A percentile compares a stretch with the other conserved stretches of the same genome.
These are phyloP conservation scores for Sialis lutaria DNA, from an alignment of 2,888 invertebrate species.

Conservation along the genomic window DNA sequence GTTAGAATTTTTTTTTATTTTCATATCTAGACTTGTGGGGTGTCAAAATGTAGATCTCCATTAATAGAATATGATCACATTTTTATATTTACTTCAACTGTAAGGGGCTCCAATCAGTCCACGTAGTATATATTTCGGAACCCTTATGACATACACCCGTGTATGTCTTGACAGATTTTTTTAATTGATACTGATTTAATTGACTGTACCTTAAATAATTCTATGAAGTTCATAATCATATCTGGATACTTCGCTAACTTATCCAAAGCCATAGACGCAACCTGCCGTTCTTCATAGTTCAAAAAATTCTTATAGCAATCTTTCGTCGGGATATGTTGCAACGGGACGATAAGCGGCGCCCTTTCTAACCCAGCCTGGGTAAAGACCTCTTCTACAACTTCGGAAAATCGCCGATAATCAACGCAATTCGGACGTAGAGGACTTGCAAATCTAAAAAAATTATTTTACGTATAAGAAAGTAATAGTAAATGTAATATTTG, in stretches of 20 bases:
- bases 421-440: conserved; percentile 38
- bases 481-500: neutral
- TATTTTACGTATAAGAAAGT: too few species aligned
- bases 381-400: conserved; percentile 50
- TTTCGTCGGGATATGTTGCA: conserved; percentile 48
- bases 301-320: conserved; percentile 47
- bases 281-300: conserved; percentile 52
- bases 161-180: too few species aligned
- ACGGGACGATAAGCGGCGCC: conserved; percentile 46
- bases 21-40: too few species aligned
- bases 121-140: too few species aligned
- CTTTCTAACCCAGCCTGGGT: conserved; percentile 45
- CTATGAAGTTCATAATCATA: conserved; percentile 47
- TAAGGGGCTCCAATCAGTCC: too few species aligned
- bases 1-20: too few species aligned
- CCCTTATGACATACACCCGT: neutral
- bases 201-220: conserved; percentile 45
- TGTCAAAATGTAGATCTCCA: too few species aligned
- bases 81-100: too few species aligned
- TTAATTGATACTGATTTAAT: too few species aligned
- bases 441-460: conserved; percentile 37
- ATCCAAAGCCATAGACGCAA: conserved; percentile 44
- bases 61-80: too few species aligned
- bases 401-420: conserved; percentile 50
- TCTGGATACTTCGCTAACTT: conserved; percentile 48